These are phyloP conservation scores for Limnephilus auricula DNA, from an alignment of 2,888 invertebrate species.

Conservation along the genomic window DNA sequence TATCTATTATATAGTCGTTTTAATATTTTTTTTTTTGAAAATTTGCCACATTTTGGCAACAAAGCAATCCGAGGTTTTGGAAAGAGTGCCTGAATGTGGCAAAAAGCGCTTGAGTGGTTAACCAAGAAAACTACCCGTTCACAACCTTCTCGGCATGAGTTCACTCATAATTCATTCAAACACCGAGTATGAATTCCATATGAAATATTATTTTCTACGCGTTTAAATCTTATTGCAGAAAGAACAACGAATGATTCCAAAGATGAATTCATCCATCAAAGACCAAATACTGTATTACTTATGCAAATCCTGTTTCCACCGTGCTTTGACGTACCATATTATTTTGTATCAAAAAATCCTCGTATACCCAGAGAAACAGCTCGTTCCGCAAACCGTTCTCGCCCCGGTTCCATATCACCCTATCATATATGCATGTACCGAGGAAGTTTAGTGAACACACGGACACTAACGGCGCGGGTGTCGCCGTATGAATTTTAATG, in stretches of 20 bases:
- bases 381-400: background rate
- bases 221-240: too few species aligned
- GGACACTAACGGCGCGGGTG: background rate
- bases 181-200: too few species aligned
- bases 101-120: too few species aligned
- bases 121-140: too few species aligned
- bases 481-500: slow-evolving; percentile 42
- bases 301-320: background rate
- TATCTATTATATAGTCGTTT: too few species aligned
- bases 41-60: too few species aligned
- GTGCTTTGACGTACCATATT: background rate
- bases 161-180: too few species aligned
- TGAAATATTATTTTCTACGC: too few species aligned
- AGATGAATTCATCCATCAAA: background rate
- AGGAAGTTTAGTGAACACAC: background rate
- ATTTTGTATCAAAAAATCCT: background rate
- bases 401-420: background rate
- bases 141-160: too few species aligned
- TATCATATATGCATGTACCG: background rate
- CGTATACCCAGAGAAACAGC: background rate
- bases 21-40: too few species aligned
- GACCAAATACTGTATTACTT: background rate
- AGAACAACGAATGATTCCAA: background rate
- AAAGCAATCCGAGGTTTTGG: too few species aligned
- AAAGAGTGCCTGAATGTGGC: too few species aligned